Evolutionary conservation across 2,888 invertebrate genomes (phyloP).

Genomic region (Nomada fabriciana): DNA sequence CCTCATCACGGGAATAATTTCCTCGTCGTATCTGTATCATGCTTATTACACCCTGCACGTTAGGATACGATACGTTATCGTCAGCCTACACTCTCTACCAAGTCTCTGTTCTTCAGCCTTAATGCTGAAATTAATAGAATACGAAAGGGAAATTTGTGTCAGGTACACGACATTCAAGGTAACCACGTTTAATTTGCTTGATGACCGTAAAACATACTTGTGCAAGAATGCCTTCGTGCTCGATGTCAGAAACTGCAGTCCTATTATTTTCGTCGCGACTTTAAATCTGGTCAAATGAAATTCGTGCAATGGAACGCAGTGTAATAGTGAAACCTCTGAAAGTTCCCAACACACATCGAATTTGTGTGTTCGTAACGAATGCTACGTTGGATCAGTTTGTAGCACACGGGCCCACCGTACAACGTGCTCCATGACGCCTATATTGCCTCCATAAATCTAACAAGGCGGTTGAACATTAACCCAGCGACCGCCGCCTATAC

Average conservation of each 20-base stretch:
- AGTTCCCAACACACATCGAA: conserved; percentile 26
- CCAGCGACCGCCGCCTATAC: conserved; percentile 70
- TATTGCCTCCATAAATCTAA: conserved; percentile 82
- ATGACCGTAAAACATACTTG: not conserved
- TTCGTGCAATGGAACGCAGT: not conserved
- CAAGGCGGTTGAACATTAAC: conserved; percentile 77
- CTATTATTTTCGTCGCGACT: not conserved
- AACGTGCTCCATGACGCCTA: conserved; percentile 72
- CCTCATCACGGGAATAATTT: conserved; percentile 61
- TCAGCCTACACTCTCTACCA: conserved; percentile 12
- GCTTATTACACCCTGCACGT: conserved; percentile 43
- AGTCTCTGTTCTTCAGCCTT: not conserved
- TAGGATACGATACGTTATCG: conserved; percentile 46
- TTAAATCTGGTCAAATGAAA: not conserved
- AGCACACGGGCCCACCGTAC: conserved; percentile 63
- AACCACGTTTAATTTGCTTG: not conserved
- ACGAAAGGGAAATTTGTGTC: not conserved
- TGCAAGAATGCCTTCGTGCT: too few relatives aligned
- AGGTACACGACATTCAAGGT: not conserved
- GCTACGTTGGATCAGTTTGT: conserved; percentile 34
- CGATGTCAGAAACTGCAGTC: not conserved
- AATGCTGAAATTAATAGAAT: not conserved
- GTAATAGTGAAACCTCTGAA: not conserved
- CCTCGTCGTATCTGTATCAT: conserved; percentile 54
- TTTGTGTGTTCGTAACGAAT: conserved; percentile 32